Percentiles rank a stretch among this genome's conserved stretches.
Evolutionary conservation across 1,140 invertebrate genomes (phyloP).

Genomic region (Pseudomyrmex dendroicus): DNA sequence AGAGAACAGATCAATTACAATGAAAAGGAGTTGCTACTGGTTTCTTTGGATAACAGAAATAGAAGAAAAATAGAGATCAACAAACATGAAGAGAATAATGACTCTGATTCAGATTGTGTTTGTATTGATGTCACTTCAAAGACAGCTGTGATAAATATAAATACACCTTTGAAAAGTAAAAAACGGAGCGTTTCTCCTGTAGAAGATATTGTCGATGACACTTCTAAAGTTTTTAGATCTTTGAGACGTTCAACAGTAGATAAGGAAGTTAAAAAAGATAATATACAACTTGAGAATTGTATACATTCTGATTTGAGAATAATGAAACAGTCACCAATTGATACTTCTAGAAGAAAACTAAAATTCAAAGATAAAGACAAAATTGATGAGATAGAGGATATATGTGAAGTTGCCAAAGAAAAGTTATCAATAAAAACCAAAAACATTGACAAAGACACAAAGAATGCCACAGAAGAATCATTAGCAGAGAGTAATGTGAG

Average conservation of each 20-base stretch:
- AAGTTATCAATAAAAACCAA: slow-evolving; percentile 12
- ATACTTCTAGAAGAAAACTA: slow-evolving; percentile 27
- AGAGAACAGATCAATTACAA: slow-evolving; percentile 49
- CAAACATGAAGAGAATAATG: neutral
- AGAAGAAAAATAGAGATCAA: neutral
- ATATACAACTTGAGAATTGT: neutral
- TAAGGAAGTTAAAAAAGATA: neutral
- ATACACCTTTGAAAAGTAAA: slow-evolving; percentile 4
- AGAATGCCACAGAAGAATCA: slow-evolving; percentile 33
- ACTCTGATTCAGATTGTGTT: slow-evolving; percentile 18
- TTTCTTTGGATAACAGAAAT: neutral
- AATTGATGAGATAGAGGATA: neutral
- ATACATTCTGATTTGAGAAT: neutral
- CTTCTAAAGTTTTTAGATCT: neutral
- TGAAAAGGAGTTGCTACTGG: slow-evolving; percentile 21
- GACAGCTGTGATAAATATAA: neutral
- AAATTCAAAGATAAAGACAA: slow-evolving; percentile 3
- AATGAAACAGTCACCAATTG: neutral
- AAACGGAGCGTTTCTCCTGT: slow-evolving; percentile 6
- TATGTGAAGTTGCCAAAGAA: slow-evolving; percentile 27
- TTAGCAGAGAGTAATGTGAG: slow-evolving; percentile 23
- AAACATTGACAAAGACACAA: slow-evolving; percentile 1
- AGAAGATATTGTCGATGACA: neutral
- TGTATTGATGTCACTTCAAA: slow-evolving; percentile 1
- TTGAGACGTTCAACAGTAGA: neutral